A percentile compares a stretch with the other conserved stretches of the same genome.
Evolutionary conservation across 2,888 invertebrate genomes (phyloP).

Genomic region (Mimas tiliae): DNA sequence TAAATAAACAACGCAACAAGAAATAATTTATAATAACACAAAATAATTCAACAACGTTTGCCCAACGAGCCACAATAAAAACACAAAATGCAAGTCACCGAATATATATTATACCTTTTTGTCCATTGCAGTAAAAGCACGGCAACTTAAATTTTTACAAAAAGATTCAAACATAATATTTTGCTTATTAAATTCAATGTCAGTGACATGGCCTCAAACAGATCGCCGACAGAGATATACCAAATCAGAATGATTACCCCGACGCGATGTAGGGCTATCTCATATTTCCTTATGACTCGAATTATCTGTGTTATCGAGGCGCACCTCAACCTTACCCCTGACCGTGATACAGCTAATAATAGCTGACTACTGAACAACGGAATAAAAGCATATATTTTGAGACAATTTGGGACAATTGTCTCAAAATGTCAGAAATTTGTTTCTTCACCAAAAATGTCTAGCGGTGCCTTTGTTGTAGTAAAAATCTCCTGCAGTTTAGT

Average conservation of each 20-base stretch:
- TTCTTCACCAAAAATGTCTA: too few species aligned
- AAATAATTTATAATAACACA: too few species aligned
- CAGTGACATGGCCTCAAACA: conserved; percentile 5
- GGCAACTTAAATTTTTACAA: neutral
- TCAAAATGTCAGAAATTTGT: too few species aligned
- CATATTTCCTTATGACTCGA: conserved; percentile 9
- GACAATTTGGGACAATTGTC: neutral
- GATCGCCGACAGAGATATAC: conserved; percentile 20
- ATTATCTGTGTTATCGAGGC: conserved; percentile 4
- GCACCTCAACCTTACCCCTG: conserved; percentile 19
- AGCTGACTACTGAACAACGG: neutral
- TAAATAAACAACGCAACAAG: too few species aligned
- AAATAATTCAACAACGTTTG: too few species aligned
- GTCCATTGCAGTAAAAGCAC: neutral
- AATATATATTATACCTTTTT: too few species aligned
- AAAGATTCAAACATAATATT: neutral
- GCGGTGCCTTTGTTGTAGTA: too few species aligned
- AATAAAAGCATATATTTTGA: conserved; percentile 1
- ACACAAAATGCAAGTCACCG: too few species aligned
- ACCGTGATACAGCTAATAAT: conserved; percentile 7
- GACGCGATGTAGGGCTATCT: conserved; percentile 11
- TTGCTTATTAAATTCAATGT: neutral
- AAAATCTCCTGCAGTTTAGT: too few species aligned
- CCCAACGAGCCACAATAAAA: too few species aligned
- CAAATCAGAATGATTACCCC: conserved; percentile 7